phyloP scores from a whole-genome alignment of 2,888 invertebrate species.

The Mactromeris polynyma region DNA sequence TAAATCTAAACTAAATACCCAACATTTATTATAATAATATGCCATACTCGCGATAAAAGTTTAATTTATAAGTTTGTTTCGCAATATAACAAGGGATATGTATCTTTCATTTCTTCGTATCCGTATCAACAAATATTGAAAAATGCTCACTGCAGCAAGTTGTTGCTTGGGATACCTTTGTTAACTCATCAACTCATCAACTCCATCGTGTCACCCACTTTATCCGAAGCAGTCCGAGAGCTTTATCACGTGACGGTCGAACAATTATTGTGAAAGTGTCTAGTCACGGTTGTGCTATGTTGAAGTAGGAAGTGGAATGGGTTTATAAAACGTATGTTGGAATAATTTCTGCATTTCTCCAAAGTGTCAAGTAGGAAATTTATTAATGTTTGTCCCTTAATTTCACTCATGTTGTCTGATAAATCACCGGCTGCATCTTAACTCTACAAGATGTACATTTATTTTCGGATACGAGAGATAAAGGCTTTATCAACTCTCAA shows the following conservation, averaged over 20 bases:
- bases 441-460: background rate
- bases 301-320: background rate
- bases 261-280: background rate
- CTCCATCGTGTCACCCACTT: background rate
- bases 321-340: slow-evolving; percentile 1
- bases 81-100: background rate
- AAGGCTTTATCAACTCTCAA: background rate
- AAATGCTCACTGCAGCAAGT: background rate
- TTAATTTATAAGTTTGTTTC: background rate
- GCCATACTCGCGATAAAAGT: background rate
- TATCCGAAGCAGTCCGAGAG: background rate
- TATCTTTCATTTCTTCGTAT: background rate
- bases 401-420: background rate
- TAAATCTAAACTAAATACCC: background rate
- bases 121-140: background rate
- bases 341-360: slow-evolving; percentile 3
- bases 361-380: background rate
- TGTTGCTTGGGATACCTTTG: background rate
- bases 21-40: background rate
- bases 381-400: background rate
- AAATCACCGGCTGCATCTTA: background rate
- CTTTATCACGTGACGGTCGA: background rate
- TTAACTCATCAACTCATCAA: background rate
- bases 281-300: slow-evolving; percentile 1
- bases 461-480: background rate